Evolutionary conservation across 2,888 invertebrate species (phyloP), one percentile per base, ranked within the genome.

Genomic region (Pterobdella sp.): DNA sequence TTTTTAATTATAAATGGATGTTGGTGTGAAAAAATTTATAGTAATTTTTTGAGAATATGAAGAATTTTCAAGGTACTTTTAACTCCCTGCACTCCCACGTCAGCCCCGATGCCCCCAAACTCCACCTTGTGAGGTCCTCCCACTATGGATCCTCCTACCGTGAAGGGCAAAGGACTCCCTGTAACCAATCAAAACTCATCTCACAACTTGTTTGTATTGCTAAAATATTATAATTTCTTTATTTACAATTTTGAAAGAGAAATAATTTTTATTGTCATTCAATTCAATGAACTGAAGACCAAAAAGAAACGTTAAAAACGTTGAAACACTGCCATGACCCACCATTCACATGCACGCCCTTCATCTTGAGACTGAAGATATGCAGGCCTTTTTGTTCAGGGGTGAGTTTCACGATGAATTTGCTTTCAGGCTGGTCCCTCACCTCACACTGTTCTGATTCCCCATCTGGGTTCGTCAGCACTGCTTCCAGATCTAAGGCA

Each of bases 151-250:
- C 94, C 93, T 36, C 96, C 96, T 32, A 97, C 96, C 26, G 96
- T 96, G 86, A 96, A 97, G 85, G 94, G 94, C 91, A 96, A 96
- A 71, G 96, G 96, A 67, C 94, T 95, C 78, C 96, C 91, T 90
- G 84, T n/a, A n/a, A n/a, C n/a, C n/a, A n/a, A n/a, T n/a, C n/a
- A n/a, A n/a, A n/a, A n/a, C n/a, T n/a, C n/a, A n/a, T n/a, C n/a
- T n/a, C n/a, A n/a, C n/a, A n/a, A n/a, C n/a, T n/a, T n/a, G n/a
- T n/a, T n/a, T n/a, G n/a, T n/a, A n/a, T n/a, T n/a, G n/a, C n/a
- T n/a, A n/a, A n/a, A n/a, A n/a, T n/a, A n/a, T n/a, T n/a, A n/a
- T n/a, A n/a, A n/a, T n/a, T n/a, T n/a, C n/a, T n/a, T n/a, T n/a
- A n/a, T n/a, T n/a, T n/a, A n/a, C n/a, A n/a, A n/a, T n/a, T n/a